Evolutionary conservation across 2,113 vertebrate genomes (phyloP), one percentile per base, ranked within the genome.

Genomic region (Porphyrio hochstetteri): DNA sequence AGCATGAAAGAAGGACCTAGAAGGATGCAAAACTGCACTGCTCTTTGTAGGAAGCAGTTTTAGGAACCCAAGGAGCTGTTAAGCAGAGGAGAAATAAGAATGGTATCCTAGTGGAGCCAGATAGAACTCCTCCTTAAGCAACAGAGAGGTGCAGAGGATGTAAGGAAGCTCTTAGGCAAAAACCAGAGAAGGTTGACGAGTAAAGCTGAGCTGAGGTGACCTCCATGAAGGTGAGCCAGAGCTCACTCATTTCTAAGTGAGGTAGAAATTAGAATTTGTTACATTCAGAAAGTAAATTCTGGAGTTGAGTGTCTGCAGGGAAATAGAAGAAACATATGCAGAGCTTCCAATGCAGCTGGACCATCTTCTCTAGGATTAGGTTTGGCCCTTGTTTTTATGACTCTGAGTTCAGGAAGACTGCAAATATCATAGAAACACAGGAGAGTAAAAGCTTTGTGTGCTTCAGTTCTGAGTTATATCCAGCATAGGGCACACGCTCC

Each of bases 201-300:
- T 3, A 90, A 88, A 88, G 86, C 76, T 71, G 88, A 94, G 86
- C 77, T 61, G 56, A 55, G 76, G 80, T 81, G 92, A 95, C 88
- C 86, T 88, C 91, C 69, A 64, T 52, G 60, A 95, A 94, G 86
- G 92, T 80, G 89, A 95, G 63, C 52, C 68, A 50, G 86, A 84
- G 69, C 91, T 86, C 80, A 3, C 56, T 88, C 14, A 13, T 23
- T 83, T 48, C 68, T 55, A 68, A 35, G 10, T 0, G 8, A 92
- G 38, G 35, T 0, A 82, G 59, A 72, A 86, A 92, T 61, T 13
- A 80, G 53, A 55, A 82, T 72, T 70, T 60, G 71, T 60, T 78
- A 68, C 67, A 16, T 31, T 65, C 80, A 57, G n/a, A 94, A 88
- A 78, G 28, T 11, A 63, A 89, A 35, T 60, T 81, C 67, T 48